Conservation (phyloP, 2,888 invertebrate species). For the Agelastica alni region DNA sequence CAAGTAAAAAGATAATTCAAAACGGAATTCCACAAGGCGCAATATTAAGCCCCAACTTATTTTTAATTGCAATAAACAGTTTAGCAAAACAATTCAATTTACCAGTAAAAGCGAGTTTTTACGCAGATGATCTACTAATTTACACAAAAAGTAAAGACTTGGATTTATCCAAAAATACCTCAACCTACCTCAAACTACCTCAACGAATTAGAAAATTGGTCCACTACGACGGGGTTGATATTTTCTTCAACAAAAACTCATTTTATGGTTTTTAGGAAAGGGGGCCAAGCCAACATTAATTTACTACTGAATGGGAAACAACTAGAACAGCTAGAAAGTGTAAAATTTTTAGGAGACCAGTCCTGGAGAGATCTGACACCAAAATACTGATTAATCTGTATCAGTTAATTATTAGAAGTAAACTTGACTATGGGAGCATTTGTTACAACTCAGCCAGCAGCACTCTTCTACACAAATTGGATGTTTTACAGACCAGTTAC, state of each 20-base stretch:
- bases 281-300: no score
- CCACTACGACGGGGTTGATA: neutral
- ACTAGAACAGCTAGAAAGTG: no score
- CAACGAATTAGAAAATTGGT: no score
- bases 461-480: neutral
- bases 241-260: no score
- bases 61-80: neutral
- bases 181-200: neutral
- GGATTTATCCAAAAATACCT: neutral
- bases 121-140: neutral
- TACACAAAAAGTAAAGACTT: neutral
- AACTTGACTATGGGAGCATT: neutral
- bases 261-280: neutral
- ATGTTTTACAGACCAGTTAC: neutral
- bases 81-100: neutral
- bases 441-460: neutral
- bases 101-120: neutral
- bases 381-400: no score
- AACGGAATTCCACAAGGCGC: neutral
- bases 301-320: no score
- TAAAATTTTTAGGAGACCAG: no score
- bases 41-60: neutral
- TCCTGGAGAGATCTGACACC: neutral
- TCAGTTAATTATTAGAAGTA: neutral
- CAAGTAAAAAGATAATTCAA: neutral